Percentiles rank a stretch among this genome's conserved stretches.
Conservation (phyloP, 1,140 invertebrate species). For the Portunus trituberculatus region DNA sequence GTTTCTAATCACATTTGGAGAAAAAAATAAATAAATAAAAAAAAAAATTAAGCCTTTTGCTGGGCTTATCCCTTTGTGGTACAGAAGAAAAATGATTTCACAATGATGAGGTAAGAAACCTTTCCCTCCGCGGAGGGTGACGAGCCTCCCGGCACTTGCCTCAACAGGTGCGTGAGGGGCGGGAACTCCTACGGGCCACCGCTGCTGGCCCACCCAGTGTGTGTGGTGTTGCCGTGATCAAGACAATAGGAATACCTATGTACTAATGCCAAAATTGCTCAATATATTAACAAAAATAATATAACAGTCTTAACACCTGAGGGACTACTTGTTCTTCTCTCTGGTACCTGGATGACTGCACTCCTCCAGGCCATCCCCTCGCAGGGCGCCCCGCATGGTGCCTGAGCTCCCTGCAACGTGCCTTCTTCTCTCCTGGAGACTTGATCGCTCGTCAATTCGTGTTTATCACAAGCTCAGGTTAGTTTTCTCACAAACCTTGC, state of each 20-base stretch:
- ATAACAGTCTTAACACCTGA: conserved; percentile 50
- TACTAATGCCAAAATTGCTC: conserved; percentile 36
- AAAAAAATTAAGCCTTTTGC: conserved; percentile 47
- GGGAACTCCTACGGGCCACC: neutral
- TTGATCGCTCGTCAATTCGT: neutral
- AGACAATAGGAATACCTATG: neutral
- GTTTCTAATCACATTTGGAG: conserved; percentile 45
- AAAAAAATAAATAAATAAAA: conserved; percentile 49
- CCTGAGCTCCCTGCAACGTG: neutral
- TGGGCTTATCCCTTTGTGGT: conserved; percentile 43
- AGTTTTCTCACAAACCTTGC: conserved; percentile 58
- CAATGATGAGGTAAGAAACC: conserved; percentile 43
- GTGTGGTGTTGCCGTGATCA: neutral
- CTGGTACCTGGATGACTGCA: neutral
- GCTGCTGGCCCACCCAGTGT: neutral
- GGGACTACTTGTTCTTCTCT: conserved; percentile 36
- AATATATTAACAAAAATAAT: conserved; percentile 37
- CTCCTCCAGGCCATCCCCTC: neutral
- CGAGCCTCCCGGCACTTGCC: neutral
- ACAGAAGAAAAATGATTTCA: conserved; percentile 37
- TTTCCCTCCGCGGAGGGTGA: conserved; percentile 31
- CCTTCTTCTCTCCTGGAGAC: neutral
- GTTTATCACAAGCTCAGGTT: conserved; percentile 43
- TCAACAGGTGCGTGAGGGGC: neutral
- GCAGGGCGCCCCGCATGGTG: neutral